Evolutionary conservation across 1,140 invertebrate species (phyloP).

Genomic region (Bombyx mandarina): DNA sequence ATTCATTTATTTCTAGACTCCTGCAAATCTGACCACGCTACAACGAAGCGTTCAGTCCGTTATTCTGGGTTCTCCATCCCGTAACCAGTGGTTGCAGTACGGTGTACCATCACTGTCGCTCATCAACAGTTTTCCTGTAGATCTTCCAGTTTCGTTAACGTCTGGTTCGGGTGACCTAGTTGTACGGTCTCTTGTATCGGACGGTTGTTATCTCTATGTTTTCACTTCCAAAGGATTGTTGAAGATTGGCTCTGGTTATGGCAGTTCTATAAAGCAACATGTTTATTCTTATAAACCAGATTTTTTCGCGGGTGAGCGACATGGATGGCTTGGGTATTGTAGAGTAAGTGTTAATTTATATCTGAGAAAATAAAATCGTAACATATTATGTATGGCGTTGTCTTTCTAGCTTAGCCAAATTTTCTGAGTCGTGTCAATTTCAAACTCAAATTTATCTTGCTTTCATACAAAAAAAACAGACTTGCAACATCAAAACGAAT

Average conservation of each 20-base stretch:
- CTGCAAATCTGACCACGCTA: conserved; percentile 85
- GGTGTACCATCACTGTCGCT: conserved; percentile 86
- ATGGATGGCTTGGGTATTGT: conserved; percentile 88
- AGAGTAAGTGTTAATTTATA: conserved; percentile 72
- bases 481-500: no score
- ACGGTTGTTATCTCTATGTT: conserved; percentile 91
- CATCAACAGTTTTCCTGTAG: conserved; percentile 79
- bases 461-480: no score
- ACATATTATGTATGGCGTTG: no score
- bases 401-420: no score
- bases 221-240: conserved; percentile 83
- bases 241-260: conserved; percentile 94
- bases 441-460: no score
- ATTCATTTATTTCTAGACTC: conserved; percentile 76
- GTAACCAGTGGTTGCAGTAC: conserved; percentile 90
- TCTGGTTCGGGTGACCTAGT: conserved; percentile 44
- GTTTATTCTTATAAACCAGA: conserved; percentile 86
- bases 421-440: no score
- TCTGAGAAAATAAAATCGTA: no score
- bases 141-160: conserved; percentile 60
- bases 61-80: conserved; percentile 84
- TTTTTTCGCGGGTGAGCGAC: conserved; percentile 82
- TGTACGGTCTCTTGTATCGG: conserved; percentile 81
- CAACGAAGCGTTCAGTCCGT: conserved; percentile 93
- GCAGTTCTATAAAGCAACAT: conserved; percentile 89